A percentile compares a stretch with the other conserved stretches of the same genome.
Evolutionary conservation across 1,140 invertebrate genomes (phyloP).

Genomic region (Atopsyche davidsoni): DNA sequence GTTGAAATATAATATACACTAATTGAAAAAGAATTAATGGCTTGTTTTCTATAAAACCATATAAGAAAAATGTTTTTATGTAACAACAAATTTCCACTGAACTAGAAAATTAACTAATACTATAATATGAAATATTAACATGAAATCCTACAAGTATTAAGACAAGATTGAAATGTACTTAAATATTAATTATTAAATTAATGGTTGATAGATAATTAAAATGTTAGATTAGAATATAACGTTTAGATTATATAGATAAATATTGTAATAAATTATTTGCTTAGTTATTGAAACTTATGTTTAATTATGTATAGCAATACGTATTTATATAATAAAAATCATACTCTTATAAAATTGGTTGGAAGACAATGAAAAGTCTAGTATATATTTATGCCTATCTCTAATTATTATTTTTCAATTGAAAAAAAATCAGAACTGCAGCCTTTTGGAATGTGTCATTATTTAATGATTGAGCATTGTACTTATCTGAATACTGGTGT

Average conservation of each 20-base stretch:
- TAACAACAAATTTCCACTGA: conserved; percentile 6
- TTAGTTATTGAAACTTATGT: conserved; percentile 4
- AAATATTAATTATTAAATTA: conserved; percentile 1
- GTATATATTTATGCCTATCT: conserved; percentile 12
- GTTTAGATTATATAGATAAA: not conserved
- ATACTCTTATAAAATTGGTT: too few relatives aligned
- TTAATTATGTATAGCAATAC: conserved; percentile 24
- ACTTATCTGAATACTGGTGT: too few relatives aligned
- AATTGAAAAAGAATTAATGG: too few relatives aligned
- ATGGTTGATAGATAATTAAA: not conserved
- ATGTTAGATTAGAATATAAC: not conserved
- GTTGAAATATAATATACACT: too few relatives aligned
- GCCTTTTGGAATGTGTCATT: too few relatives aligned
- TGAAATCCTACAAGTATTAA: conserved; percentile 3
- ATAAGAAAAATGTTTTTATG: not conserved
- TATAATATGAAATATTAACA: conserved; percentile 2
- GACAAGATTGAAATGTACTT: not conserved
- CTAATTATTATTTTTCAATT: conserved; percentile 12
- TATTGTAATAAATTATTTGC: conserved; percentile 9
- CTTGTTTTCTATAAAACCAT: not conserved
- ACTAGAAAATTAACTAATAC: conserved; percentile 1
- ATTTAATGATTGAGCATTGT: too few relatives aligned
- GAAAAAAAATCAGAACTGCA: conserved; percentile 11
- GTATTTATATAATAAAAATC: conserved; percentile 20
- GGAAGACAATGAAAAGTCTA: too few relatives aligned